phyloP scores from a whole-genome alignment of 2,888 invertebrate genomes.

The Gasteruption jaculator region DNA sequence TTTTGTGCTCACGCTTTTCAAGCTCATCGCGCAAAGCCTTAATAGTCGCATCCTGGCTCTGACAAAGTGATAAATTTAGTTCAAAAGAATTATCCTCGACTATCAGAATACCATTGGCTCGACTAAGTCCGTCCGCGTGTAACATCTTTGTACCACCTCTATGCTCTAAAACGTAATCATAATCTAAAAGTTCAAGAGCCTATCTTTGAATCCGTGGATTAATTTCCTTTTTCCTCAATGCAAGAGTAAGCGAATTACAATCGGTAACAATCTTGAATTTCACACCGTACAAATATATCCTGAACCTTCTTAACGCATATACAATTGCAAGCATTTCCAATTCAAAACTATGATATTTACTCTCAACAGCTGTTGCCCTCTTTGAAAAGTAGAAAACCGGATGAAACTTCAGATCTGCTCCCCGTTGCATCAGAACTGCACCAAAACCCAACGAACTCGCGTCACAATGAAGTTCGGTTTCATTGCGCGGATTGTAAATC shows the following conservation, averaged over 20 bases:
- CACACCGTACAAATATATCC: constrained; percentile 30
- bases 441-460: constrained; percentile 37
- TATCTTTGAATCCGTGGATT: constrained; percentile 34
- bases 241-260: constrained; percentile 30
- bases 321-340: constrained; percentile 31
- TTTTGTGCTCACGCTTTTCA: constrained; percentile 13
- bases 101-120: constrained; percentile 9
- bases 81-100: constrained; percentile 23
- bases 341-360: constrained; percentile 38
- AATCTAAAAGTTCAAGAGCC: constrained; percentile 29
- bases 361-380: constrained; percentile 30
- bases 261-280: constrained; percentile 34
- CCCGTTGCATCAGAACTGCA: constrained; percentile 35
- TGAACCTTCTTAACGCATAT: constrained; percentile 29
- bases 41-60: constrained; percentile 15
- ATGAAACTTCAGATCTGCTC: constrained; percentile 30
- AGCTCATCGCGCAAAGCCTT: constrained; percentile 12
- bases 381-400: constrained; percentile 39
- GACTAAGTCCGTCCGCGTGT: constrained; percentile 32
- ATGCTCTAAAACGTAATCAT: constrained; percentile 29
- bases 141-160: constrained; percentile 25
- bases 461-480: constrained; percentile 42
- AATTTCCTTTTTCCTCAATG: constrained; percentile 33
- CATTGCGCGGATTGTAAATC: constrained; percentile 25
- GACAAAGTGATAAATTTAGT: constrained; percentile 20